A percentile compares a stretch with the other conserved stretches of the same genome.
phyloP scores from a whole-genome alignment of 2,797 vertebrate species.

The Remorina albescens region DNA sequence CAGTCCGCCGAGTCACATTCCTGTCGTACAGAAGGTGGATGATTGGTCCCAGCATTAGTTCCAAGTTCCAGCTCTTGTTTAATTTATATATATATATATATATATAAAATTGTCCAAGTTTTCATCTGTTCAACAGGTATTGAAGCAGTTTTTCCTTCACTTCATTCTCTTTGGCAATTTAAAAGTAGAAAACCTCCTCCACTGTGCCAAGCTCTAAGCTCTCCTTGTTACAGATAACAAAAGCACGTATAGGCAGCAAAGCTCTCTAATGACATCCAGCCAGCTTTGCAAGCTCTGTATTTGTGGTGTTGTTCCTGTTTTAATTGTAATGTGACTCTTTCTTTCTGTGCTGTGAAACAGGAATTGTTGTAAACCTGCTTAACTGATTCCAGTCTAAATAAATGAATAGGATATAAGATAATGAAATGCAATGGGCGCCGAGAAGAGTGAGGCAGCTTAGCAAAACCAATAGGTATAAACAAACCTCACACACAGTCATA shows the following conservation, averaged over 20 bases:
- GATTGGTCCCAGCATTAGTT: constrained; percentile 59
- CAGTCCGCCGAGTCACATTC: constrained; percentile 55
- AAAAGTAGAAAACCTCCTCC: constrained; percentile 18
- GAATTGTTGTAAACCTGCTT: too few species aligned
- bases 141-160: constrained; percentile 31
- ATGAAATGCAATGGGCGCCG: neutral
- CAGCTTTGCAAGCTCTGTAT: too few species aligned
- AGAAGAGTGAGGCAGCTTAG: constrained; percentile 16
- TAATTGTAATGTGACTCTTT: too few species aligned
- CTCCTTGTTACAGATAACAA: constrained; percentile 46
- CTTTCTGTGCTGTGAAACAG: too few species aligned
- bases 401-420: too few species aligned
- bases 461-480: constrained; percentile 42
- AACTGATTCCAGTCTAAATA: too few species aligned
- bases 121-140: constrained; percentile 60
- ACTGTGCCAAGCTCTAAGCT: constrained; percentile 1
- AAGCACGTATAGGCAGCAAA: constrained; percentile 40
- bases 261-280: too few species aligned
- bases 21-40: constrained; percentile 53
- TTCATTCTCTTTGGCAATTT: constrained; percentile 21
- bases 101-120: too few species aligned
- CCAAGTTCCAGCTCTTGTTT: constrained; percentile 35
- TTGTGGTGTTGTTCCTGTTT: too few species aligned
- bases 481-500: constrained; percentile 19
- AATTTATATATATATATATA: too few species aligned